A percentile compares a stretch with the other conserved stretches of the same genome.
phyloP scores from a whole-genome alignment of 2,888 invertebrate genomes.

The Aphidoletes aphidimyza region DNA sequence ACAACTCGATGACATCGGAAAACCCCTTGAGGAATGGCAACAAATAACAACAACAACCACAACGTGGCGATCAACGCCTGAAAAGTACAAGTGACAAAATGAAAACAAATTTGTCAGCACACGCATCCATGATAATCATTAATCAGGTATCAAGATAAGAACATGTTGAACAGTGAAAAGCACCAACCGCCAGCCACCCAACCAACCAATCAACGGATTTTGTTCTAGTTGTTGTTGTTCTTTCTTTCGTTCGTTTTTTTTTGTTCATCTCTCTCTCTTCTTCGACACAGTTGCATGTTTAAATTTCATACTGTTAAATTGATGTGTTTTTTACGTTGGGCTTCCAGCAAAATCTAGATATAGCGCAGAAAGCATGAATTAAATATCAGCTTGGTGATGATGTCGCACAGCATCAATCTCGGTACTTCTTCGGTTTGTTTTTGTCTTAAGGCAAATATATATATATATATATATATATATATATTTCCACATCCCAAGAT shows the following conservation, averaged over 20 bases:
- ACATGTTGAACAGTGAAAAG: conserved; percentile 27
- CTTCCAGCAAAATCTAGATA: not conserved
- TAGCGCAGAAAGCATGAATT: not conserved
- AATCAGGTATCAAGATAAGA: conserved; percentile 54
- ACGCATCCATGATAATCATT: conserved; percentile 13
- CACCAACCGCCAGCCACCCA: conserved; percentile 12
- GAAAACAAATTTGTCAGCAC: conserved; percentile 28
- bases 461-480: not conserved
- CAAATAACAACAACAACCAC: not conserved
- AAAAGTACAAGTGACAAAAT: not conserved
- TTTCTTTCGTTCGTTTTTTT: not conserved
- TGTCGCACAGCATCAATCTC: conserved; percentile 29
- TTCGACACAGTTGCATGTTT: not conserved
- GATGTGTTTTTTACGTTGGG: conserved; percentile 51
- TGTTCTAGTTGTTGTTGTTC: no score
- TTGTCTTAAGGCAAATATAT: no score
- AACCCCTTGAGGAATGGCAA: not conserved
- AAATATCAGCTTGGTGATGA: not conserved
- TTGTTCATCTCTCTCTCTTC: not conserved
- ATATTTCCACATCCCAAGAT: not conserved
- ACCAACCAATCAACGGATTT: no score
- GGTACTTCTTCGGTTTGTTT: not conserved
- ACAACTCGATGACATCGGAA: not conserved
- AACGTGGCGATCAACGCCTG: not conserved
- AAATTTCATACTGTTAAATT: conserved; percentile 52